Conservation (phyloP, 2,113 vertebrate genomes). For the Menura novaehollandiae region DNA sequence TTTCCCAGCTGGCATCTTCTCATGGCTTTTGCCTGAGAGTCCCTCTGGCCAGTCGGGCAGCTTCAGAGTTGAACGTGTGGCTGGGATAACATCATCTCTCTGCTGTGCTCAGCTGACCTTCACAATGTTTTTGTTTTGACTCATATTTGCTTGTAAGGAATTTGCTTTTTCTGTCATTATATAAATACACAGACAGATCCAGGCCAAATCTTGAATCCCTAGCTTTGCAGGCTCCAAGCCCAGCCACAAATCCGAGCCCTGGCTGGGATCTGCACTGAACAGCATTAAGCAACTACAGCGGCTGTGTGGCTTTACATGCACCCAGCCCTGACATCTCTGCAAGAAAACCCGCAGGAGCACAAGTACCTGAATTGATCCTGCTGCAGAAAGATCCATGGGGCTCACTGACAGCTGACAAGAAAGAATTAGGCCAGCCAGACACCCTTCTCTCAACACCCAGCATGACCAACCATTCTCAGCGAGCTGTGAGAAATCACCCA, state of each 20-base stretch:
- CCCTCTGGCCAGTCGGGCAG: background rate
- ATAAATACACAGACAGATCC: background rate
- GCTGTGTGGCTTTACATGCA: background rate
- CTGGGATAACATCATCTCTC: conserved; percentile 7
- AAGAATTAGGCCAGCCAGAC: background rate
- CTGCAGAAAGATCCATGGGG: background rate
- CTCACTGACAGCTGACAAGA: background rate
- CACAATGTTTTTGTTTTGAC: conserved; percentile 52
- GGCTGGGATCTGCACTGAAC: background rate
- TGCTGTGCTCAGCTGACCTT: conserved; percentile 49
- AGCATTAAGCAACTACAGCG: background rate
- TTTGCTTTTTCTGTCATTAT: conserved; percentile 43
- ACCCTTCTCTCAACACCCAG: background rate
- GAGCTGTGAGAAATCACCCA: background rate
- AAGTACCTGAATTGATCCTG: background rate
- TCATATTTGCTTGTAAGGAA: conserved; percentile 44
- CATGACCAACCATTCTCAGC: background rate
- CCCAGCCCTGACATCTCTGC: background rate
- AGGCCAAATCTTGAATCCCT: background rate
- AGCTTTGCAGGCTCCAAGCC: background rate
- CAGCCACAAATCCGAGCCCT: background rate
- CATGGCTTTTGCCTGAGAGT: background rate
- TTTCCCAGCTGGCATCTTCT: conserved; percentile 60
- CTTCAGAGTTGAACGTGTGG: background rate
- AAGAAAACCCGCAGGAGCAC: background rate